Base-by-base conservation (phyloP, 1,140 invertebrate genomes). In the Halictus rubicundus region DNA sequence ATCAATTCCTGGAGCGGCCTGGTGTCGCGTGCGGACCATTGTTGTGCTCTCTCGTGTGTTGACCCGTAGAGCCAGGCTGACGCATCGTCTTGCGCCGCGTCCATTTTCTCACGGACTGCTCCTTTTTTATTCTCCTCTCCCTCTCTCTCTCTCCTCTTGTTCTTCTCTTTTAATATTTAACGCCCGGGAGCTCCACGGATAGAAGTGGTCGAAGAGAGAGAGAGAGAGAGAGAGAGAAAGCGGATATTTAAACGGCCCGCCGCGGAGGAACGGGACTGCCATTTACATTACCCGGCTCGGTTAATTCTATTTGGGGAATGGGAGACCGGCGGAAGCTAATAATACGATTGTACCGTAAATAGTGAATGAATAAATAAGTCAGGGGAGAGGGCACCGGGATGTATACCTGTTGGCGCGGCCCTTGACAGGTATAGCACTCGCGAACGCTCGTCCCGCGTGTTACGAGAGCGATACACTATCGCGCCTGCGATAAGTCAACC, bases 281-380 rank as follows among this genome's bases (percentile, higher is more conserved):
- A 52, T 57, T n/a, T 57, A 57, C 21, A 57, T 57, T 57, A 57
- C 52, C 5, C 52, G 21, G 52, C 52, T 57, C 21, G 54, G 54
- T 57, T 57, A 57, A 57, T 57, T 57, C 54, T n/a, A 57, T 57
- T 57, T 57, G 21, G 54, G 54, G 19, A 57, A 57, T 57, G 54
- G n/a, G 54, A n/a, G 21, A 9, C 21, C 54, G 54, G n/a, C 21
- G 54, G n/a, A 57, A 57, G 54, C 8, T 57, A n/a, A 57, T 57
- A 57, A 57, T 57, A 57, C 54, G n/a, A 57, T 57, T n/a, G n/a
- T n/a, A n/a, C 54, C 54, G 54, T 57, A 57, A 57, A 57, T 57
- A 57, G 54, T n/a, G 19, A n/a, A 57, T 57, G n/a, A 57, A 57
- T 57, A 57, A 57, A 57, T 57, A 57, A 57, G 46, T 49, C 46